Evolutionary conservation across 2,113 vertebrate species (phyloP).

Genomic region (Pipra filicauda): DNA sequence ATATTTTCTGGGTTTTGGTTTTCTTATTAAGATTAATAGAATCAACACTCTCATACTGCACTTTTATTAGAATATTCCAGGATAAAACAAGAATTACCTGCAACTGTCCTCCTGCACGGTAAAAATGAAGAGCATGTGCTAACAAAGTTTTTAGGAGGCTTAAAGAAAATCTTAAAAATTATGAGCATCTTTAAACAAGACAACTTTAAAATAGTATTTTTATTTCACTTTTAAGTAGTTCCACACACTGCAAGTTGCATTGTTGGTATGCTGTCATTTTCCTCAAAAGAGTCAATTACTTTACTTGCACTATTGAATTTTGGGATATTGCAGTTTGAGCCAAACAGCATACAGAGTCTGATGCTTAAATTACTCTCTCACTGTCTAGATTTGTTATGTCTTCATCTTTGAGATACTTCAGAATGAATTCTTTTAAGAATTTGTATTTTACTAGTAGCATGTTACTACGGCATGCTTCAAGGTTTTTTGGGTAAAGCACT

Average conservation of each 20-base stretch:
- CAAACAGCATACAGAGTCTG: background rate
- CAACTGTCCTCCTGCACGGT: background rate
- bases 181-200: background rate
- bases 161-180: background rate
- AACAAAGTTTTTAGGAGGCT: background rate
- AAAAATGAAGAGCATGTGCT: background rate
- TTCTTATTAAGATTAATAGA: background rate
- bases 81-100: background rate
- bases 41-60: background rate
- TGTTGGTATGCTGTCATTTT: background rate
- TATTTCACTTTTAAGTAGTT: constrained; percentile 3
- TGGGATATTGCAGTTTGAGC: background rate
- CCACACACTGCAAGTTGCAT: background rate
- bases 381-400: background rate
- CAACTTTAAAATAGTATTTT: background rate
- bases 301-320: background rate
- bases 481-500: background rate
- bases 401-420: constrained; percentile 12
- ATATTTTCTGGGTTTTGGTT: background rate
- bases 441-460: background rate
- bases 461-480: background rate
- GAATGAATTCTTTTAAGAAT: background rate
- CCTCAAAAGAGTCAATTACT: constrained; percentile 5
- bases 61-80: background rate
- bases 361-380: background rate